phyloP scores from a whole-genome alignment of 2,888 invertebrate genomes.

The Colostygia pectinataria region DNA sequence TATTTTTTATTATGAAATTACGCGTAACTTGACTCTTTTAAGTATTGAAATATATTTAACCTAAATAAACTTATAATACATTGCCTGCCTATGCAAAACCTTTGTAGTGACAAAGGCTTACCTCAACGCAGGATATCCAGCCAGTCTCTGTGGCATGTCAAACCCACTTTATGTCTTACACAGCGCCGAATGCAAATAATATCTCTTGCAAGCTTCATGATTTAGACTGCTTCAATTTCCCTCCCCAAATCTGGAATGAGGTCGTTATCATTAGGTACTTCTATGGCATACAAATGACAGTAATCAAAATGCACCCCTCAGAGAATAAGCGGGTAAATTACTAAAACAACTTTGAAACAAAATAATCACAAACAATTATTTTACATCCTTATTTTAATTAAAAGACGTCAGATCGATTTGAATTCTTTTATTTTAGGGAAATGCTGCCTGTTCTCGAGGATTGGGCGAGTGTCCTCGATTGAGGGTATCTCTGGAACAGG shows the following conservation, averaged over 20 bases:
- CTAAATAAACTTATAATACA: background rate
- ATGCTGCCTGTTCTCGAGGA: conserved; percentile 33
- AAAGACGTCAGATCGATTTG: conserved; percentile 13
- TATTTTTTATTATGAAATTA: too few species aligned
- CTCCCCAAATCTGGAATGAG: conserved; percentile 21
- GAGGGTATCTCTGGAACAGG: conserved; percentile 52
- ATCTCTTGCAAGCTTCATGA: conserved; percentile 32
- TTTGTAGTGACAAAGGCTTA: conserved; percentile 30
- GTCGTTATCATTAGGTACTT: conserved; percentile 33
- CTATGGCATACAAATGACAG: conserved; percentile 34
- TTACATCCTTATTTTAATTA: background rate
- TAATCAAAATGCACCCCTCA: conserved; percentile 35
- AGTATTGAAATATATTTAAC: too few species aligned
- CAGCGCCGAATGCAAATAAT: conserved; percentile 37
- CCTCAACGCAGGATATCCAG: conserved; percentile 65
- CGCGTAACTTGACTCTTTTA: too few species aligned
- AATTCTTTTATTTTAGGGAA: conserved; percentile 24
- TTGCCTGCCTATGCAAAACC: background rate
- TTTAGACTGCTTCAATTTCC: conserved; percentile 27
- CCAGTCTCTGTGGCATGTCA: conserved; percentile 56
- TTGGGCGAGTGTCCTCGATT: conserved; percentile 25
- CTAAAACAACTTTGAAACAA: conserved; percentile 9
- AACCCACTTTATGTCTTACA: conserved; percentile 46
- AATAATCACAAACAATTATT: conserved; percentile 11
- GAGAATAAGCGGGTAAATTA: conserved; percentile 25